phyloP scores from a whole-genome alignment of 1,140 invertebrate genomes.

The Caenorhabditis inopinata region DNA sequence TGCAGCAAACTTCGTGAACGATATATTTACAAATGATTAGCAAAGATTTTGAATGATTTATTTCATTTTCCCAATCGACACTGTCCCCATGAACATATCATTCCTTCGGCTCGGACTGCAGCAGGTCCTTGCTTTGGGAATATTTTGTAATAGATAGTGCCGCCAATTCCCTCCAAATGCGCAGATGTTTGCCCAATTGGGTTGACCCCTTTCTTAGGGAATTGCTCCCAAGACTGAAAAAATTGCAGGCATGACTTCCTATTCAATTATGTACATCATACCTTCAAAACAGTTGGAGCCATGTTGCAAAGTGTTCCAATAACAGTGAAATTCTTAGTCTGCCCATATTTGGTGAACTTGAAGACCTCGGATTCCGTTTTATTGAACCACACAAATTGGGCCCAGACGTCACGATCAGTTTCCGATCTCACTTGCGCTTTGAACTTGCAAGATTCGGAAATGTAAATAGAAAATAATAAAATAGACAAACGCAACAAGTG shows the following conservation, averaged over 20 bases:
- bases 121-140: background rate
- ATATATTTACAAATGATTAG: too few species aligned
- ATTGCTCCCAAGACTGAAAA: constrained; percentile 8
- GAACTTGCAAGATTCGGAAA: background rate
- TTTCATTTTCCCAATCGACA: background rate
- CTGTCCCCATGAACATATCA: constrained; percentile 16
- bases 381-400: background rate
- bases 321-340: background rate
- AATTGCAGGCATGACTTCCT: too few species aligned
- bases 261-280: background rate
- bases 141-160: background rate
- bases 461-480: background rate
- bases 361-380: background rate
- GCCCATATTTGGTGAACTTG: background rate
- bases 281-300: background rate
- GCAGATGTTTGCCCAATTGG: background rate
- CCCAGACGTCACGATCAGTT: background rate
- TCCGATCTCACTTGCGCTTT: background rate
- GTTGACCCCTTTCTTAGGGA: background rate
- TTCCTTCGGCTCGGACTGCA: background rate
- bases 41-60: background rate
- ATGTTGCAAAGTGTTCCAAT: background rate
- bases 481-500: too few species aligned
- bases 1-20: too few species aligned
- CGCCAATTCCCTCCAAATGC: constrained; percentile 5